Percentiles rank a stretch among this genome's conserved stretches.
phyloP scores from a whole-genome alignment of 2,113 vertebrate species.

The Heterotilapia buettikoferi region DNA sequence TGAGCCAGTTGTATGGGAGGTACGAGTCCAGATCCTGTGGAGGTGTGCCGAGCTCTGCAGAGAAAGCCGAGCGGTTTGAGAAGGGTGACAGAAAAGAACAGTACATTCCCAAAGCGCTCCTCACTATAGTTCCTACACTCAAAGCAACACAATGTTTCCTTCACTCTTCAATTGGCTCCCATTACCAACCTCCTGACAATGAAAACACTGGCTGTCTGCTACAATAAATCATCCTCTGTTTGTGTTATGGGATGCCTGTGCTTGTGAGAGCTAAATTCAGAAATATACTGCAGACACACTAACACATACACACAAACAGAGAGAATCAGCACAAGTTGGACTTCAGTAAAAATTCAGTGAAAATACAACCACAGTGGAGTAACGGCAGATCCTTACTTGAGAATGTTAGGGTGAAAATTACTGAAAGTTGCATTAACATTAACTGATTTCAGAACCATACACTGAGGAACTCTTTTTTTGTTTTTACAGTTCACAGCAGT shows the following conservation, averaged over 20 bases:
- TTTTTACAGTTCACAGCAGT: not conserved
- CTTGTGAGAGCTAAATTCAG: slow-evolving; percentile 2
- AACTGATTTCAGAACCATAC: not conserved
- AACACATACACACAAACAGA: not conserved
- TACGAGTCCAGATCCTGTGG: slow-evolving; percentile 22
- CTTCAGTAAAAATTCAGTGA: not conserved
- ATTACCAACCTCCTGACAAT: slow-evolving; percentile 45
- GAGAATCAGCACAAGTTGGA: not conserved
- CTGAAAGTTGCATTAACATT: not conserved
- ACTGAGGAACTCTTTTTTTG: accelerated
- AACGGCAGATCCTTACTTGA: not conserved
- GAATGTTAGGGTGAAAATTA: not conserved
- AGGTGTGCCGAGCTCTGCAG: slow-evolving; percentile 11
- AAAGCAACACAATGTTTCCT: slow-evolving; percentile 43
- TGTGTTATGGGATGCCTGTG: not conserved
- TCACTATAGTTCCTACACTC: slow-evolving; percentile 17
- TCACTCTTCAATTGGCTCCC: slow-evolving; percentile 48
- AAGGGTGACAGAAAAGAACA: slow-evolving; percentile 28
- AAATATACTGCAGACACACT: not conserved
- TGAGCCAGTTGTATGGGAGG: slow-evolving; percentile 31
- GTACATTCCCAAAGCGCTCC: slow-evolving; percentile 15
- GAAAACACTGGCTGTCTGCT: slow-evolving; percentile 47
- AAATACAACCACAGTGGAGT: not conserved
- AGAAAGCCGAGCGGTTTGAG: not conserved
- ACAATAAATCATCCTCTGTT: slow-evolving; percentile 39